phyloP scores from a whole-genome alignment of 92 coral and sea anemone species.

The Palythoa heliodiscus region DNA sequence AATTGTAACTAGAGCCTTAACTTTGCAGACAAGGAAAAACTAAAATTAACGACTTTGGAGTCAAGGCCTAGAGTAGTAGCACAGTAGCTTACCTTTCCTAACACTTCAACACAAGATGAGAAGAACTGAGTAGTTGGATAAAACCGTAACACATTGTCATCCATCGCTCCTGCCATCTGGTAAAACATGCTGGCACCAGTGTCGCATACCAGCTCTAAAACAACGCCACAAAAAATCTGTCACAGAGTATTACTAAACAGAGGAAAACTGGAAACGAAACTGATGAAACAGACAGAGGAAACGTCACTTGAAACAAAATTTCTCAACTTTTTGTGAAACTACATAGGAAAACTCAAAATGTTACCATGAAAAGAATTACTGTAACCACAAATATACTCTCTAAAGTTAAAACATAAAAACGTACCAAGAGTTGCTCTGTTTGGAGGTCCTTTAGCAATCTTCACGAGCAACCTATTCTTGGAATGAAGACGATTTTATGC shows the following conservation, averaged over 20 bases:
- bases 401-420: neutral
- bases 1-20: too few relatives aligned
- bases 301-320: too few relatives aligned
- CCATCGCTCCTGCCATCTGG: slow-evolving; percentile 82
- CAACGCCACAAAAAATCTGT: neutral
- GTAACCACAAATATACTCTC: too few relatives aligned
- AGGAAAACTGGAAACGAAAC: too few relatives aligned
- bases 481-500: neutral
- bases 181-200: slow-evolving; percentile 90
- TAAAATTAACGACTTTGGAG: too few relatives aligned
- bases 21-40: too few relatives aligned
- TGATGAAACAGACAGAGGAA: too few relatives aligned
- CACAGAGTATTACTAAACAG: too few relatives aligned
- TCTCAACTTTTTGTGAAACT: neutral
- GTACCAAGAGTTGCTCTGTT: slow-evolving; percentile 43
- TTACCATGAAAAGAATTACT: too few relatives aligned
- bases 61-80: neutral
- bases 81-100: slow-evolving; percentile 79
- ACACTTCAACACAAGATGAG: slow-evolving; percentile 91
- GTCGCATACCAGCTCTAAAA: slow-evolving; percentile 70
- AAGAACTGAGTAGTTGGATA: slow-evolving; percentile 96
- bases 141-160: slow-evolving; percentile 73
- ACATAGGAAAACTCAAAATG: too few relatives aligned
- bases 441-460: slow-evolving; percentile 35
- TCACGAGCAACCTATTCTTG: slow-evolving; percentile 19